These are phyloP conservation scores for Carassius auratus DNA, from an alignment of 2,113 vertebrate genomes.

Conservation along the genomic window DNA sequence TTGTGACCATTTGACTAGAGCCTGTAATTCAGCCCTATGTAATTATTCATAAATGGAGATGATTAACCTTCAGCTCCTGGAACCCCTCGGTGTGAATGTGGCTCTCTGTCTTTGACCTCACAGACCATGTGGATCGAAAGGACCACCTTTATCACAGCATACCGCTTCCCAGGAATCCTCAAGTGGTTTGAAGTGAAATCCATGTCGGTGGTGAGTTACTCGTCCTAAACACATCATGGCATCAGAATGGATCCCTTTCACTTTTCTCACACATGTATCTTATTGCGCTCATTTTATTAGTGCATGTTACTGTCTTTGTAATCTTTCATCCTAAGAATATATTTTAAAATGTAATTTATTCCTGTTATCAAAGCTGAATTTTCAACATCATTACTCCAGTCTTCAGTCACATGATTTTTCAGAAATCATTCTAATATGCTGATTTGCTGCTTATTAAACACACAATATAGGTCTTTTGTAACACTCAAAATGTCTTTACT, in stretches of 20 bases:
- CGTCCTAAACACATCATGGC: not conserved
- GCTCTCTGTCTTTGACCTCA: slow-evolving; percentile 20
- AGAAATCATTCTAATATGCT: no score
- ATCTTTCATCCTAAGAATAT: no score
- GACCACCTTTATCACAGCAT: slow-evolving; percentile 86
- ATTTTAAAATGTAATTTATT: no score
- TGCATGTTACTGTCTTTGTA: not conserved
- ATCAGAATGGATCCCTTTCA: not conserved
- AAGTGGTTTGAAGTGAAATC: slow-evolving; percentile 98
- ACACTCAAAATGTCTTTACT: not conserved
- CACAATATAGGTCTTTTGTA: not conserved
- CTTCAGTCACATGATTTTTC: no score
- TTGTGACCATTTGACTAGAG: not conserved
- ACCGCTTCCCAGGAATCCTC: slow-evolving; percentile 92
- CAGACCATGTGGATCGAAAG: slow-evolving; percentile 99
- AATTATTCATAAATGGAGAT: not conserved
- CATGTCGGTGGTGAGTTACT: slow-evolving; percentile 79
- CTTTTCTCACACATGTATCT: not conserved
- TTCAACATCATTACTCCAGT: no score
- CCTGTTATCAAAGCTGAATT: no score
- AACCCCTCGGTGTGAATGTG: slow-evolving; percentile 21
- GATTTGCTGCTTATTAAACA: no score
- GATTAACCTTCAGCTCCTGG: not conserved
- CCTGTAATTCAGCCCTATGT: not conserved
- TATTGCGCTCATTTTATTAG: not conserved